phyloP scores from a whole-genome alignment of 2,113 vertebrate genomes.

The Percopsis transmontana region DNA sequence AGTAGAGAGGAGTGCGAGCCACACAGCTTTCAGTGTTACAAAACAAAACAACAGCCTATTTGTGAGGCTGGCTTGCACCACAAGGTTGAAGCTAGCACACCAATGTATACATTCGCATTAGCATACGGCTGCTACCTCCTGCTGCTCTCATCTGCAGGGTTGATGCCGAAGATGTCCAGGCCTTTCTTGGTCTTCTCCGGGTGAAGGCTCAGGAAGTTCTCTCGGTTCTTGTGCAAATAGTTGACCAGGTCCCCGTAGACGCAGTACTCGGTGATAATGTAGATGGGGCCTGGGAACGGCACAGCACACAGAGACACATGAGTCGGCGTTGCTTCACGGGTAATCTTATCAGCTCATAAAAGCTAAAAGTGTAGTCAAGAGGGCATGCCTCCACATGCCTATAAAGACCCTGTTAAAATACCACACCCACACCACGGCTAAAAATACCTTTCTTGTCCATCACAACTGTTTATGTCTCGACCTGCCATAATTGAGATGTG shows the following conservation, averaged over 20 bases:
- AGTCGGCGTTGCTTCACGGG: conserved; percentile 60
- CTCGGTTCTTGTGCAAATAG: conserved; percentile 97
- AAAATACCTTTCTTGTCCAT: conserved; percentile 17
- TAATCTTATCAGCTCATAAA: conserved; percentile 76
- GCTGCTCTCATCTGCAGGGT: conserved; percentile 92
- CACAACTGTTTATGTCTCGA: conserved; percentile 3
- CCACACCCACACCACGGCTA: conserved; percentile 44
- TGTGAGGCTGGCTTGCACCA: too few relatives aligned
- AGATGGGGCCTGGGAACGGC: conserved; percentile 88
- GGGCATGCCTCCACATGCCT: conserved; percentile 47
- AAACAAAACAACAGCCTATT: too few relatives aligned
- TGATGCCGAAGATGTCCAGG: conserved; percentile 96
- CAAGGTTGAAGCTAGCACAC: too few relatives aligned
- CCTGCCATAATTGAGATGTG: neutral
- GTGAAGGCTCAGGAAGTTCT: conserved; percentile 87
- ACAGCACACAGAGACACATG: conserved; percentile 34
- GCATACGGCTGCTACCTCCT: conserved; percentile 80
- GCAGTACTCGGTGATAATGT: conserved; percentile 99
- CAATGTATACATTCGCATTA: neutral
- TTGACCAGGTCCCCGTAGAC: conserved; percentile 98
- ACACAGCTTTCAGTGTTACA: too few relatives aligned
- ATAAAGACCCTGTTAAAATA: conserved; percentile 69
- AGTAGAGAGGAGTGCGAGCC: too few relatives aligned
- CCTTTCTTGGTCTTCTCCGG: conserved; percentile 94
- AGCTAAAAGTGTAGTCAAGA: conserved; percentile 61